A percentile compares a stretch with the other conserved stretches of the same genome.
Evolutionary conservation across 2,888 invertebrate species (phyloP).

Genomic region (Diarsia rubi): DNA sequence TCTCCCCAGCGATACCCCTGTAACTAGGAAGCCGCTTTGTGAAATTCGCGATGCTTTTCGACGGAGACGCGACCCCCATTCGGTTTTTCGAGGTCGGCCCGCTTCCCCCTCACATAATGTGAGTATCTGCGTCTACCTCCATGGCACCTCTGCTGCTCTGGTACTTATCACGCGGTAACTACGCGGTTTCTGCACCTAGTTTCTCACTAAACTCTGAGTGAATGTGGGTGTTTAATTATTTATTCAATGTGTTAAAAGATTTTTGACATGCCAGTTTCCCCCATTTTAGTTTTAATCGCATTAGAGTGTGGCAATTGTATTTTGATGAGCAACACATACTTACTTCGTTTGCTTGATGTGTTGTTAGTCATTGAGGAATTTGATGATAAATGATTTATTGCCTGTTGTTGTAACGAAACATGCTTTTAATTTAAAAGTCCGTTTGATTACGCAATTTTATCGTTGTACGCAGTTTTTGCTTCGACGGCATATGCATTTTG

Average conservation of each 20-base stretch:
- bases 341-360: conserved; percentile 33
- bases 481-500: conserved; percentile 2
- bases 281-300: conserved; percentile 68
- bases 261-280: conserved; percentile 67
- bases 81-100: conserved; percentile 88
- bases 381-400: conserved; percentile 55
- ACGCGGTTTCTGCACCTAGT: conserved; percentile 83
- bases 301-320: conserved; percentile 59
- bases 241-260: conserved; percentile 79
- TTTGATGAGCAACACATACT: conserved; percentile 39
- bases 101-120: conserved; percentile 79
- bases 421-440: conserved; percentile 33
- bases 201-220: conserved; percentile 74
- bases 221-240: conserved; percentile 84
- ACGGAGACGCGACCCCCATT: conserved; percentile 83
- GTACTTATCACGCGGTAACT: conserved; percentile 74
- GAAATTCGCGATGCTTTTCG: conserved; percentile 88
- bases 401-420: conserved; percentile 41
- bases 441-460: conserved; percentile 25
- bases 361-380: conserved; percentile 57
- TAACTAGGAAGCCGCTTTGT: conserved; percentile 88
- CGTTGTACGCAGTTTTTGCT: conserved; percentile 24
- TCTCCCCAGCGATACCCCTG: conserved; percentile 80
- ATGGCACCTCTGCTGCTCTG: conserved; percentile 69
- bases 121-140: conserved; percentile 72